Evolutionary conservation across 2,888 invertebrate species (phyloP).

Genomic region (Odontothrips loti): DNA sequence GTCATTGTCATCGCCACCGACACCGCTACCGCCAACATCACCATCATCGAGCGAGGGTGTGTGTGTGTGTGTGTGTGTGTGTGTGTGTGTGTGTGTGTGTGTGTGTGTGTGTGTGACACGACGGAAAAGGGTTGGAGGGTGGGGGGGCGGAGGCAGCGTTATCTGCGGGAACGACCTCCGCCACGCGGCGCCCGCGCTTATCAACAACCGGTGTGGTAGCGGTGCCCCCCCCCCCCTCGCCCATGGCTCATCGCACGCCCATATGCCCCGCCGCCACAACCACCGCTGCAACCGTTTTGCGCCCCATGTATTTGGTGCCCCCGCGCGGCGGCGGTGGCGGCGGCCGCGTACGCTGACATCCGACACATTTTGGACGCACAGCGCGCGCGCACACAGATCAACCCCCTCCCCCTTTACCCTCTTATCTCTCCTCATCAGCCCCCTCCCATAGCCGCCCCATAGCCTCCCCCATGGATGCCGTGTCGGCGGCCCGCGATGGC

Average conservation of each 20-base stretch:
- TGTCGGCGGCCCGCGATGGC: too few relatives aligned
- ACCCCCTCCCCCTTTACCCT: not conserved
- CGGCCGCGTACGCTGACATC: not conserved
- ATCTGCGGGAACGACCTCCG: not conserved
- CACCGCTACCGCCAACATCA: too few relatives aligned
- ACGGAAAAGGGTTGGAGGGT: not conserved
- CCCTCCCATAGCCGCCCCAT: not conserved
- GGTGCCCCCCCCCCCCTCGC: not conserved
- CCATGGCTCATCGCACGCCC: not conserved
- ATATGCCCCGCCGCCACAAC: not conserved
- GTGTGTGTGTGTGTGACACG: too few relatives aligned
- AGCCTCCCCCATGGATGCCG: too few relatives aligned
- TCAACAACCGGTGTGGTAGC: not conserved
- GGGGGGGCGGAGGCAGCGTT: not conserved
- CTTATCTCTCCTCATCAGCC: not conserved
- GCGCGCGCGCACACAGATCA: not conserved
- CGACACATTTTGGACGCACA: conserved; percentile 8
- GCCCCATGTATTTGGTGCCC: not conserved
- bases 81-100: too few relatives aligned
- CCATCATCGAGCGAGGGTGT: too few relatives aligned
- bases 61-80: too few relatives aligned
- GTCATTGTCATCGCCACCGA: too few relatives aligned
- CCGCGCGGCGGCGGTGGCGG: too few relatives aligned
- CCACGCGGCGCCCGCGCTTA: conserved; percentile 1
- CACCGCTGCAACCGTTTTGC: not conserved